Evolutionary conservation across 2,113 vertebrate genomes (phyloP), one percentile per base, ranked within the genome.

Genomic region (Orientallactaga bullata): DNA sequence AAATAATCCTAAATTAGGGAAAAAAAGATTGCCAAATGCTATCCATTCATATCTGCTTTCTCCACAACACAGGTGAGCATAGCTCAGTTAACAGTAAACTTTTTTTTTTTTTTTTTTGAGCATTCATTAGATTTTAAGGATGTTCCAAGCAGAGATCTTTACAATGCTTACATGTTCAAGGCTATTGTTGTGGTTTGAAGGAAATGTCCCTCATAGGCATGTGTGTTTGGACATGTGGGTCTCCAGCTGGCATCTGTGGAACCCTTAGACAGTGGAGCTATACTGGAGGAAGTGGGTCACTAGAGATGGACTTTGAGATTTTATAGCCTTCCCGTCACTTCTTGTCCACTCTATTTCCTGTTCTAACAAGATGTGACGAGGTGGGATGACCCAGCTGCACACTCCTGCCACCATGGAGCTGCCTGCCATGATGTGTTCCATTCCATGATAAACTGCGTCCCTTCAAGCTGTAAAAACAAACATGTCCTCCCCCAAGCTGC

Each of bases 31-130:
- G 55, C 23, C 28, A 86, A 63, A 55, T 3, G 51, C 6, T 58
- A 24, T 4, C 1, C 21, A 24, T 20, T 7, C 7, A 6, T 15
- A 10, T 8, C 4, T 0, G 0, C 30, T 51, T 23, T 28, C 35
- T 15, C 58, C 17, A 73, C 26, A 24, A 5, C 18, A 32, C 26
- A 60, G 13, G 6, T 4, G 7, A 76, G 30, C 93, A 58, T 24
- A 18, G 24, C 28, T 80, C 35, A 35, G 47, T 68, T 28, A 61
- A 61, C 55, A 12, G n/a, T n/a, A n/a, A n/a, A n/a, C n/a, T n/a
- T n/a, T n/a, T n/a, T n/a, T 55, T 55, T 55, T 55, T 55, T 20
- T 8, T 21, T 9, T 32, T 2, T 51, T 30, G 32, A 42, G n/a
- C 2, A 24, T 17, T 42, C 32, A 35, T 63, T 32, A 58, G 26